Percentiles rank a stretch among this genome's conserved stretches.
These are phyloP conservation scores for Pseudochirops corinnae DNA, from an alignment of 2,797 vertebrate genomes.

Conservation along the genomic window DNA sequence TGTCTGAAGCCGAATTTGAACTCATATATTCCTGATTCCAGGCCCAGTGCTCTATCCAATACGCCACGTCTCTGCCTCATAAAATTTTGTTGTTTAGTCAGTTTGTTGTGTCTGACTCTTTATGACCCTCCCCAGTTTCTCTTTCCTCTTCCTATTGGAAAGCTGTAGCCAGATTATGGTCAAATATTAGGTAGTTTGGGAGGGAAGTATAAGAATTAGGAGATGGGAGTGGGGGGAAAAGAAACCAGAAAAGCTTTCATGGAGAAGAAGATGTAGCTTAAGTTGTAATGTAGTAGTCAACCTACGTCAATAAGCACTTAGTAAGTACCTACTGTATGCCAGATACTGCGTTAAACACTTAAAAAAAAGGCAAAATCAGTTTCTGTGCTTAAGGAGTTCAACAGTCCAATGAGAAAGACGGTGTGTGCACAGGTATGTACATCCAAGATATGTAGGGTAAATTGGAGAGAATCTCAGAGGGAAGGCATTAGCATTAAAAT, in stretches of 20 bases:
- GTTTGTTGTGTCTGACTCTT: background rate
- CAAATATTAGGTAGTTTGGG: background rate
- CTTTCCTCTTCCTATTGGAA: no score
- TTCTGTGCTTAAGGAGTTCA: background rate
- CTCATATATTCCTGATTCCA: background rate
- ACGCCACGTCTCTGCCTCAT: background rate
- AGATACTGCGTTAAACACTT: background rate
- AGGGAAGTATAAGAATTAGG: background rate
- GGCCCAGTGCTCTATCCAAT: background rate
- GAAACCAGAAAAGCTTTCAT: background rate
- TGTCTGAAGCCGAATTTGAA: background rate
- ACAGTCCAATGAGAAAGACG: background rate
- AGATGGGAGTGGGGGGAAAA: background rate
- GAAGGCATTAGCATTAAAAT: background rate
- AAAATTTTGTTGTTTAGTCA: background rate
- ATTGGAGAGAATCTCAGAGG: background rate
- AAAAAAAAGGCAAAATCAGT: background rate
- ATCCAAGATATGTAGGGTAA: background rate
- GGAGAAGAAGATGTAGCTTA: background rate
- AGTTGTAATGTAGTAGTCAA: background rate
- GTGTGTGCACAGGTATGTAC: background rate
- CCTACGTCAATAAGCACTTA: background rate
- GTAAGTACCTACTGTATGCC: background rate
- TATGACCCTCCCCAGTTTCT: no score
- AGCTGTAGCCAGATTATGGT: background rate